These are phyloP conservation scores for Rhagonycha lutea DNA, from an alignment of 2,888 invertebrate species.

Conservation along the genomic window DNA sequence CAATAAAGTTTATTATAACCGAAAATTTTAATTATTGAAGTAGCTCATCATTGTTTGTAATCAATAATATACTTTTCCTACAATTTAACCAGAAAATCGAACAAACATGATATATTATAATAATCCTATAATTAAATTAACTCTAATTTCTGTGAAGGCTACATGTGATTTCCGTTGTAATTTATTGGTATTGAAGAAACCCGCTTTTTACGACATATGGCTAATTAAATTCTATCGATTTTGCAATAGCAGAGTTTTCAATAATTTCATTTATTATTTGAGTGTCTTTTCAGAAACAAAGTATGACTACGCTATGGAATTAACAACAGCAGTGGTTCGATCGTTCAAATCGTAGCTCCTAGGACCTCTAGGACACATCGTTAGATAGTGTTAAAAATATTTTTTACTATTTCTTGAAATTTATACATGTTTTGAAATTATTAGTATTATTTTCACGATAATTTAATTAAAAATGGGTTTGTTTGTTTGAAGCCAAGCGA, in stretches of 20 bases:
- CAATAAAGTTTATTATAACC: not conserved
- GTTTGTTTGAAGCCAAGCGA: too few relatives aligned
- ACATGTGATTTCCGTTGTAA: not conserved
- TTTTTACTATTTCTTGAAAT: too few relatives aligned
- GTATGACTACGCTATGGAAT: not conserved
- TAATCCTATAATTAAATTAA: not conserved
- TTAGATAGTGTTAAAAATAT: too few relatives aligned
- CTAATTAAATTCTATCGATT: not conserved
- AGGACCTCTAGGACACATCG: too few relatives aligned
- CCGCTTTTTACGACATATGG: not conserved
- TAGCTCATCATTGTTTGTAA: not conserved
- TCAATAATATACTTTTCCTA: not conserved
- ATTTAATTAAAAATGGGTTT: too few relatives aligned
- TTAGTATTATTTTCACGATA: too few relatives aligned
- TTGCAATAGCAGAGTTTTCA: not conserved
- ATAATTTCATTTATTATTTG: not conserved
- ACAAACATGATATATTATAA: not conserved
- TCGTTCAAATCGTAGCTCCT: not conserved
- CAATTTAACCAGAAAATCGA: not conserved
- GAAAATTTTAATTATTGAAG: not conserved
- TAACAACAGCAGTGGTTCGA: not conserved
- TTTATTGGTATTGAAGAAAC: not conserved
- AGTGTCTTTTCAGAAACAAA: not conserved
- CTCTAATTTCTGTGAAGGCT: not conserved
- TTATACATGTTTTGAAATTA: too few relatives aligned